Evolutionary conservation across 2,797 vertebrate genomes (phyloP).

Genomic region (Clarias platycephalus): DNA sequence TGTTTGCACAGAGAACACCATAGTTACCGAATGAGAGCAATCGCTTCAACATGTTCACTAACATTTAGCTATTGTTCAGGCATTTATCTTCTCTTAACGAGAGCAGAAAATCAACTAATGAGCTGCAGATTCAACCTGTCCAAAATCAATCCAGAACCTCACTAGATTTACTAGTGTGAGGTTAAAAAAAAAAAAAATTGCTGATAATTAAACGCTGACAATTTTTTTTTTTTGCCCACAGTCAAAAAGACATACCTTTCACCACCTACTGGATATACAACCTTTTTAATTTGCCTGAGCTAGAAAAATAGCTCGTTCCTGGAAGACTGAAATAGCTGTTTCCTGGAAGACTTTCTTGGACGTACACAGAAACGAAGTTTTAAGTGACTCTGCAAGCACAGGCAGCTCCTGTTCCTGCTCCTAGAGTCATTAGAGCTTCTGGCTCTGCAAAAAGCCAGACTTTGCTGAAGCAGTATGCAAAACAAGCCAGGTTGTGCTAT

Average conservation of each 20-base stretch:
- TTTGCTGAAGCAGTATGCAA: too few relatives aligned
- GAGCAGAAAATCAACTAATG: background rate
- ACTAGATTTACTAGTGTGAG: background rate
- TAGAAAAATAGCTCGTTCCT: conserved; percentile 65
- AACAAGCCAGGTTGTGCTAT: conserved; percentile 35
- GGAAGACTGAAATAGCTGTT: conserved; percentile 60
- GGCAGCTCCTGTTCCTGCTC: conserved; percentile 46
- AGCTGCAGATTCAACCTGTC: background rate
- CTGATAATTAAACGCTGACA: background rate
- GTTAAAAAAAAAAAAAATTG: background rate
- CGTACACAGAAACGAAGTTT: conserved; percentile 54
- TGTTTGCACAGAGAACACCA: conserved; percentile 44
- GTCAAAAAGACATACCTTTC: conserved; percentile 61
- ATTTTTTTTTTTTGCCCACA: conserved; percentile 55
- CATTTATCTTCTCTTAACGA: background rate
- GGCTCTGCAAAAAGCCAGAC: background rate
- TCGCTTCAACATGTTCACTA: background rate
- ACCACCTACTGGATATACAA: conserved; percentile 57
- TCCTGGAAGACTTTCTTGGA: conserved; percentile 61
- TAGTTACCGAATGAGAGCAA: background rate
- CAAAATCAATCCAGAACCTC: background rate
- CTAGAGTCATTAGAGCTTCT: background rate
- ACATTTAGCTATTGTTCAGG: background rate
- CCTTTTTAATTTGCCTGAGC: conserved; percentile 57
- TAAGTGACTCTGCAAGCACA: conserved; percentile 57